phyloP scores from a whole-genome alignment of 2,888 invertebrate species.

The Zootermopsis nevadensis region DNA sequence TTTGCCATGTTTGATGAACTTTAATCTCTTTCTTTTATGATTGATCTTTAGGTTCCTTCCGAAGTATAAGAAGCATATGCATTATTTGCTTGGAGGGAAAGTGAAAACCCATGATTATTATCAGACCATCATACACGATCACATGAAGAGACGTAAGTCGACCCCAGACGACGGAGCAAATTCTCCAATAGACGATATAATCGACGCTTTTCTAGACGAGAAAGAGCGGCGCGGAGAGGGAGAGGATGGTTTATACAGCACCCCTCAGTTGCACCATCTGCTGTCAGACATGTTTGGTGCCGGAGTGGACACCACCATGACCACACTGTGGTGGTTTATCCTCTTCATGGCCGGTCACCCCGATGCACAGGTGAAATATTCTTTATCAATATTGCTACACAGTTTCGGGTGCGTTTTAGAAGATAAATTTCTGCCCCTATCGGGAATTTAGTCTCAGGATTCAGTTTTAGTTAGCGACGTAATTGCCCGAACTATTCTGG shows the following conservation, averaged over 20 bases:
- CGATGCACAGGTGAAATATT: constrained; percentile 69
- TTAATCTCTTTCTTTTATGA: neutral
- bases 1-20: too few relatives aligned
- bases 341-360: constrained; percentile 79
- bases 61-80: constrained; percentile 72
- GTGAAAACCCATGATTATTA: constrained; percentile 79
- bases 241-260: constrained; percentile 68
- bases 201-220: constrained; percentile 75
- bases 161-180: constrained; percentile 56
- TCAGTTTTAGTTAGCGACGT: too few relatives aligned
- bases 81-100: constrained; percentile 76
- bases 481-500: too few relatives aligned
- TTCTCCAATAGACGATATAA: constrained; percentile 65
- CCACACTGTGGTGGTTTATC: constrained; percentile 84
- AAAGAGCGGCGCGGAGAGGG: constrained; percentile 63
- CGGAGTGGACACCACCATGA: constrained; percentile 84
- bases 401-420: too few relatives aligned
- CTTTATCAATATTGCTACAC: too few relatives aligned
- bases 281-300: constrained; percentile 88
- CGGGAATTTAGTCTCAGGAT: too few relatives aligned
- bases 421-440: too few relatives aligned
- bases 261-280: constrained; percentile 78
- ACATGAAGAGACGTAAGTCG: constrained; percentile 59
- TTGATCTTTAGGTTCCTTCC: constrained; percentile 69
- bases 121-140: constrained; percentile 72